phyloP scores from a whole-genome alignment of 2,888 invertebrate species.

The Calliopum simillimum region DNA sequence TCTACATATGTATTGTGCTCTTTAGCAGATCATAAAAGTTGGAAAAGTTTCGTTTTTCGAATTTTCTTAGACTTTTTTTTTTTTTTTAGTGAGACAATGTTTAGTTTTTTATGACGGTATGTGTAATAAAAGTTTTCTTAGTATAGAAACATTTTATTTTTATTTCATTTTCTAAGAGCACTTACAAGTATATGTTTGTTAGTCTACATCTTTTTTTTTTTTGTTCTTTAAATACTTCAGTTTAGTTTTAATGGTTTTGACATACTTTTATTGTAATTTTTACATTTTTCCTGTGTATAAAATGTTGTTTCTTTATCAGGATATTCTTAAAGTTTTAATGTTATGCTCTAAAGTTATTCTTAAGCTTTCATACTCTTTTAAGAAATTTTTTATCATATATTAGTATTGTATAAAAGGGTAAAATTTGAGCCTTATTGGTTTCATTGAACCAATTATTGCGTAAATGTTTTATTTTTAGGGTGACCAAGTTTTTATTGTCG shows the following conservation, averaged over 20 bases:
- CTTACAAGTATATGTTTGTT: neutral
- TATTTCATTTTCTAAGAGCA: neutral
- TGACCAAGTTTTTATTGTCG: too few relatives aligned
- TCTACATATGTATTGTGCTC: neutral
- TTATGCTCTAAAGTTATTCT: too few relatives aligned
- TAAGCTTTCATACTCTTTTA: too few relatives aligned
- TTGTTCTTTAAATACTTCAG: neutral
- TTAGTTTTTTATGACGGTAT: neutral
- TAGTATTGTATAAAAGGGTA: too few relatives aligned
- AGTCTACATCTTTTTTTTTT: neutral
- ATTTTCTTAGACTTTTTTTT: neutral
- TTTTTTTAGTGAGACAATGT: neutral
- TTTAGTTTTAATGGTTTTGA: constrained; percentile 11
- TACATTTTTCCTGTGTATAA: too few relatives aligned
- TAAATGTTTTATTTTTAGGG: too few relatives aligned
- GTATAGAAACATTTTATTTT: neutral
- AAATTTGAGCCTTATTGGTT: too few relatives aligned
- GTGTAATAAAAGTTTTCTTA: neutral
- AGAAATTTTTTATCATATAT: too few relatives aligned
- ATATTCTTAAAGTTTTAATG: too few relatives aligned
- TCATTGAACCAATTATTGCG: too few relatives aligned
- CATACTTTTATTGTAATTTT: neutral
- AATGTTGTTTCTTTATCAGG: too few relatives aligned
- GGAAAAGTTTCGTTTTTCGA: neutral
- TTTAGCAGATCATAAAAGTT: neutral